phyloP scores from a whole-genome alignment of 2,888 invertebrate genomes.

The Criorhina ranunculi region DNA sequence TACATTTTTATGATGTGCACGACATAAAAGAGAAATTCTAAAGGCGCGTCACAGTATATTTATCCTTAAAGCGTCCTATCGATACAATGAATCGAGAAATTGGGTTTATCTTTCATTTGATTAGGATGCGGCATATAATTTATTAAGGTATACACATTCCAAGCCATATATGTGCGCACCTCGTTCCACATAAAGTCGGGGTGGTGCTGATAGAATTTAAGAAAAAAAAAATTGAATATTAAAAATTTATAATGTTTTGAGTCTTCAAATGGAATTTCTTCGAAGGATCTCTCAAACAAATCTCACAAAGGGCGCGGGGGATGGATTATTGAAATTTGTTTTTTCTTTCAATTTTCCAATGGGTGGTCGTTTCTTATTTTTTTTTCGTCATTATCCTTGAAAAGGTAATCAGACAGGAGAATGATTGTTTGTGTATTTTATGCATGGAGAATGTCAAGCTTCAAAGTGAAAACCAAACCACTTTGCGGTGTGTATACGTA shows the following conservation, averaged over 20 bases:
- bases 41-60: conserved; percentile 46
- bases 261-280: background rate
- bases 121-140: conserved; percentile 61
- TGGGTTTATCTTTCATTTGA: conserved; percentile 74
- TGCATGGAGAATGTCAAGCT: conserved; percentile 58
- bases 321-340: conserved; percentile 76
- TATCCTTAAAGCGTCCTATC: conserved; percentile 65
- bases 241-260: conserved; percentile 52
- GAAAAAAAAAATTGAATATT: too few relatives aligned
- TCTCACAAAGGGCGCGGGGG: too few relatives aligned
- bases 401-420: conserved; percentile 70
- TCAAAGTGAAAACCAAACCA: conserved; percentile 60
- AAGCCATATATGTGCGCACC: conserved; percentile 62
- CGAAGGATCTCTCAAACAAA: background rate
- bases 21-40: conserved; percentile 65
- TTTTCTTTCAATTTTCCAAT: conserved; percentile 72
- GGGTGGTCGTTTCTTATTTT: conserved; percentile 44
- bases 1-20: conserved; percentile 71
- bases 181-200: conserved; percentile 17
- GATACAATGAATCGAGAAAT: conserved; percentile 66
- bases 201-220: background rate
- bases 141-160: conserved; percentile 63
- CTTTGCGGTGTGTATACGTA: conserved; percentile 34
- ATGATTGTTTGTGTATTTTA: conserved; percentile 71
- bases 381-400: conserved; percentile 59